phyloP scores from a whole-genome alignment of 2,888 invertebrate genomes.

The Synergus laeviventris region DNA sequence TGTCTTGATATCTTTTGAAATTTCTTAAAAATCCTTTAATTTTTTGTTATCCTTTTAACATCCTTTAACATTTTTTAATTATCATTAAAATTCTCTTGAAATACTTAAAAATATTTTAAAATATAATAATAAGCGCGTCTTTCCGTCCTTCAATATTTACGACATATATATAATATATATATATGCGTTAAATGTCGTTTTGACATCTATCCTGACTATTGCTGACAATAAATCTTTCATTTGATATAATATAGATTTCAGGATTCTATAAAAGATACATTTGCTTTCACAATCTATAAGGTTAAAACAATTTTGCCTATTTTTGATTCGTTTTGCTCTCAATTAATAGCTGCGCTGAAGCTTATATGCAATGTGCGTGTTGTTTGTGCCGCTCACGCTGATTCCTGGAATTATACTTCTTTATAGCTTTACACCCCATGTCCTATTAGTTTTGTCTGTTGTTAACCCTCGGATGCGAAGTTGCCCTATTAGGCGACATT shows the following conservation, averaged over 20 bases:
- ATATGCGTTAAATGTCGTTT: too few relatives aligned
- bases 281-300: not conserved
- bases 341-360: too few relatives aligned
- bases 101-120: too few relatives aligned
- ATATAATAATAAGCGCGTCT: too few relatives aligned
- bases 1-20: too few relatives aligned
- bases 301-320: not conserved
- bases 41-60: too few relatives aligned
- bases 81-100: too few relatives aligned
- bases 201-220: too few relatives aligned
- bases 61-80: too few relatives aligned
- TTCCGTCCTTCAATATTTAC: too few relatives aligned
- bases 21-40: too few relatives aligned
- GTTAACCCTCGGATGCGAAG: conserved; percentile 27
- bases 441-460: conserved; percentile 39
- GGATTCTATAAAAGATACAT: not conserved
- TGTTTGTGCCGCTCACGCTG: conserved; percentile 17
- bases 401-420: conserved; percentile 28
- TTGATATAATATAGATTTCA: not conserved
- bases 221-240: not conserved
- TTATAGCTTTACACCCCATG: conserved; percentile 20
- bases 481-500: conserved; percentile 60
- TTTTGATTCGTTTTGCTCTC: not conserved
- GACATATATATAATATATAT: too few relatives aligned
- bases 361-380: not conserved